Evolutionary conservation across 2,113 vertebrate species (phyloP).

Genomic region (Mohoua ochrocephala): DNA sequence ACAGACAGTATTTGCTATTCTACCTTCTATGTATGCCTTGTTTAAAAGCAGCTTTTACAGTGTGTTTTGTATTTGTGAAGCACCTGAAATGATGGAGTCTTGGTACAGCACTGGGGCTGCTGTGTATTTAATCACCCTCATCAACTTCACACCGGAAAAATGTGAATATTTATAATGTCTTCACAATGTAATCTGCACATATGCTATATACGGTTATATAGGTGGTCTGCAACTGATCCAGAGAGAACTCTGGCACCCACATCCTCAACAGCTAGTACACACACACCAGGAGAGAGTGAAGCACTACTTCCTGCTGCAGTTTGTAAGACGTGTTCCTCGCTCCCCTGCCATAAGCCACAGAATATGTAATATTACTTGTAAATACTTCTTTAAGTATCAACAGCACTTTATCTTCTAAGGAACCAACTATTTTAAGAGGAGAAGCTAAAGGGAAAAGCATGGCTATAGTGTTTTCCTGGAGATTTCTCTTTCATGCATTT

Average conservation of each 20-base stretch:
- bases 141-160: neutral
- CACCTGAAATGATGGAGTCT: neutral
- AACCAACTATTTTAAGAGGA: neutral
- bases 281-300: neutral
- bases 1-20: neutral
- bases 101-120: neutral
- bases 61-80: neutral
- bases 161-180: neutral
- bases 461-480: neutral
- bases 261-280: neutral
- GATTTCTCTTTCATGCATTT: neutral
- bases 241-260: neutral
- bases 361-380: neutral
- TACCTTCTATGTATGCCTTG: neutral
- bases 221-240: neutral
- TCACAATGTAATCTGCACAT: neutral
- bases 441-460: neutral
- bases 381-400: neutral
- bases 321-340: neutral
- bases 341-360: neutral
- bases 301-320: neutral
- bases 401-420: neutral
- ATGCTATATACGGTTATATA: rapidly evolving
- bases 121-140: neutral
- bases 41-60: neutral